Evolutionary conservation across 2,888 invertebrate species (phyloP).

Genomic region (Drepana falcataria): DNA sequence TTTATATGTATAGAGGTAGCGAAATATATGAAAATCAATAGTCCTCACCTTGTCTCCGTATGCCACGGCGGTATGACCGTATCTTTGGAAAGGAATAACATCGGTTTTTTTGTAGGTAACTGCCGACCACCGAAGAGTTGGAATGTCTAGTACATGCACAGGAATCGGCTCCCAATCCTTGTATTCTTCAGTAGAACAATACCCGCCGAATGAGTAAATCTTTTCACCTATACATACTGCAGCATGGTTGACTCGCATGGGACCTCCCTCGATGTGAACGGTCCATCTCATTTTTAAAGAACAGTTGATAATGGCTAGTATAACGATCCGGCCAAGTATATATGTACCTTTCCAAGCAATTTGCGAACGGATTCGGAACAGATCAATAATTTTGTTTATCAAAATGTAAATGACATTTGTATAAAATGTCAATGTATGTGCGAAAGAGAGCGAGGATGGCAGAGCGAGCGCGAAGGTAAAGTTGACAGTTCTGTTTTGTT

Average conservation of each 20-base stretch:
- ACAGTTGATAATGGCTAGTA: too few relatives aligned
- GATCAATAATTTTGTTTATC: too few relatives aligned
- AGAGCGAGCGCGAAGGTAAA: too few relatives aligned
- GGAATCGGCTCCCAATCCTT: constrained; percentile 88
- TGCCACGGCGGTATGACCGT: constrained; percentile 94
- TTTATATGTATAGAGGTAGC: too few relatives aligned
- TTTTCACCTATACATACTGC: constrained; percentile 87
- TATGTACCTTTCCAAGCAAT: too few relatives aligned
- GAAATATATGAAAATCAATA: too few relatives aligned
- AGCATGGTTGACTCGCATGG: constrained; percentile 94
- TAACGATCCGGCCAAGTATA: too few relatives aligned
- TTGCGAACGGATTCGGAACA: too few relatives aligned
- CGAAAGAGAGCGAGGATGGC: too few relatives aligned
- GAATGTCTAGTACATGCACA: constrained; percentile 89
- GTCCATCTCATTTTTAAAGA: constrained; percentile 86
- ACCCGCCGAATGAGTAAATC: constrained; percentile 95
- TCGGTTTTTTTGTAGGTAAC: constrained; percentile 70
- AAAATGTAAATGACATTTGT: too few relatives aligned
- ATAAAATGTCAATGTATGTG: too few relatives aligned
- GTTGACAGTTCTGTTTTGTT: too few relatives aligned
- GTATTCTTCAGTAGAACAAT: constrained; percentile 91
- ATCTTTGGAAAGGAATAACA: constrained; percentile 88
- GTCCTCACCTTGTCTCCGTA: constrained; percentile 81
- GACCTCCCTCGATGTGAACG: constrained; percentile 92
- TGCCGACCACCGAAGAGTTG: constrained; percentile 80